These are phyloP conservation scores for Liodrosophila aerea DNA, from an alignment of 2,888 invertebrate species.

Conservation along the genomic window DNA sequence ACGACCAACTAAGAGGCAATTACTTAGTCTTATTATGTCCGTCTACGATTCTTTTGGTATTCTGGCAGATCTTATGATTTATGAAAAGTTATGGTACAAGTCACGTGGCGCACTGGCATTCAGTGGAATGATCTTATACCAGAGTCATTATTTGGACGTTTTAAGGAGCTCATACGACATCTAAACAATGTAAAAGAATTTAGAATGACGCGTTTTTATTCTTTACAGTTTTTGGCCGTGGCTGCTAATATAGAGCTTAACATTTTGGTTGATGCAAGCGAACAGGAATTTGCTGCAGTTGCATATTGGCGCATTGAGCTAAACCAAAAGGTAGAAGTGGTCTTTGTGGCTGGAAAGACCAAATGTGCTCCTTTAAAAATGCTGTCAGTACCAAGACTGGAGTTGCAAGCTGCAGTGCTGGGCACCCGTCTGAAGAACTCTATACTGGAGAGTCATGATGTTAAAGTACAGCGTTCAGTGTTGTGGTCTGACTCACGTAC, in stretches of 20 bases:
- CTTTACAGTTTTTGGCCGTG: background rate
- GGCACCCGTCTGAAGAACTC: background rate
- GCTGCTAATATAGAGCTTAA: background rate
- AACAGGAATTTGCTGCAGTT: constrained; percentile 5
- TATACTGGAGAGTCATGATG: background rate
- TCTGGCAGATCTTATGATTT: constrained; percentile 1
- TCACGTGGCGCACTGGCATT: background rate
- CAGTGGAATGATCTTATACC: background rate
- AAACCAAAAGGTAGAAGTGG: constrained; percentile 12
- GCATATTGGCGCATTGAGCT: constrained; percentile 4
- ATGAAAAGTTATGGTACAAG: background rate
- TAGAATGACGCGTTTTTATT: background rate
- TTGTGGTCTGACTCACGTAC: background rate
- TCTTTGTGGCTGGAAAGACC: no score
- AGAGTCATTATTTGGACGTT: constrained; percentile 1
- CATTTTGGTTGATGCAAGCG: no score
- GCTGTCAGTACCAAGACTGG: constrained; percentile 1
- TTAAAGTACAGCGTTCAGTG: background rate
- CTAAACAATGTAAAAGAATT: background rate
- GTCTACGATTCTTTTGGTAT: constrained; percentile 12
- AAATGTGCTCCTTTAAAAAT: no score
- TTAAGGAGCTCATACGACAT: background rate
- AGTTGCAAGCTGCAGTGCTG: constrained; percentile 4
- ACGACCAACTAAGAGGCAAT: constrained; percentile 7
- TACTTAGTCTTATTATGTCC: constrained; percentile 12